Base-by-base conservation (phyloP, 2,888 invertebrate species). In the Seira ritae region DNA sequence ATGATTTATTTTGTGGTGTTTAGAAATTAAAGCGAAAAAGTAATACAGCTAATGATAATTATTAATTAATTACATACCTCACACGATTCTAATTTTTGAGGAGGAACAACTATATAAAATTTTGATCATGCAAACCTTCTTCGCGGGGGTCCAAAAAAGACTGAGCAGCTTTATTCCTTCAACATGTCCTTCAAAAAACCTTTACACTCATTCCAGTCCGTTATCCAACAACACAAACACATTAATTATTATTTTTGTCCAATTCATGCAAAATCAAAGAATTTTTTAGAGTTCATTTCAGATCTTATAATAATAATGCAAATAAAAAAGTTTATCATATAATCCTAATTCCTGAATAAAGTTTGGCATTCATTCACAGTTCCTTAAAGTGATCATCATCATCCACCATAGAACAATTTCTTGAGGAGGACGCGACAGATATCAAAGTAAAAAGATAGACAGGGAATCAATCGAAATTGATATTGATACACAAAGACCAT, bases 201-300 rank as follows among this genome's bases (percentile, higher is more conserved):
- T n/a, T 31, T 31, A 31, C 31, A 31, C 31, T 31, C 31, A 31
- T 31, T 31, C 31, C 31, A 31, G 17, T 23, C 10, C 55, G 19
- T 17, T 55, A 37, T 73, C 42, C 37, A 42, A 17, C 19, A 20
- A 31, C 42, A 37, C 65, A 37, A 73, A 10, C 6, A 66, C 31
- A 62, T 65, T 50, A 31, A 20, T 19, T 31, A 6, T 8, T 24
- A 17, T 72, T 72, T 72, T 71, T 69, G 75, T 70, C 74, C 60
- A 74, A 69, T 74, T 62, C 80, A 75, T 80, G 80, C 80, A 72
- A 68, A 8, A 55, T 68, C 17, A 55, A 55, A 55, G 23, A 71
- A 15, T 19, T 69, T 31, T 31, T 31, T 4, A 31, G 8, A 31
- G 31, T 31, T 31, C n/a, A n/a, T n/a, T 31, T 31, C 31, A 31